These are phyloP conservation scores for Anhinga anhinga DNA, from an alignment of 2,113 vertebrate genomes.

Conservation along the genomic window DNA sequence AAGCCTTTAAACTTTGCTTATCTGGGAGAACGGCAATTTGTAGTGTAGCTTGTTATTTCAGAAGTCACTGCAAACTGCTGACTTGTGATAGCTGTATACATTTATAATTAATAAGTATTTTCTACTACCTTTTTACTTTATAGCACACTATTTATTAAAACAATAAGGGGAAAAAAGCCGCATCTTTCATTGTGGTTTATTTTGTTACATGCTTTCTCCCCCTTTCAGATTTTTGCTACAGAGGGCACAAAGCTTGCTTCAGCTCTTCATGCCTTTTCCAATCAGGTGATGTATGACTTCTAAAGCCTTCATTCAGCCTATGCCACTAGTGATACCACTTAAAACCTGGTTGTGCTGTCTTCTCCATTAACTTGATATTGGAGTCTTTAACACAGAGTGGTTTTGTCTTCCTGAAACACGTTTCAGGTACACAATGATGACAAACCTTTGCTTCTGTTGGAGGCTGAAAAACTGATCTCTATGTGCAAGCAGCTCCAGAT, in stretches of 20 bases:
- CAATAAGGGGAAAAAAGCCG: background rate
- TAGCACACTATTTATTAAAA: background rate
- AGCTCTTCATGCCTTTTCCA: conserved; percentile 82
- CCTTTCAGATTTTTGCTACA: conserved; percentile 85
- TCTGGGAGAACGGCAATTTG: background rate
- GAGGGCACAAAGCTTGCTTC: conserved; percentile 90
- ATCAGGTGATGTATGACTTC: conserved; percentile 80
- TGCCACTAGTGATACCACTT: background rate
- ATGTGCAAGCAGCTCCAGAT: conserved; percentile 89
- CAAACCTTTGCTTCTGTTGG: conserved; percentile 82
- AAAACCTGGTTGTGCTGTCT: background rate
- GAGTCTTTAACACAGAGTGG: background rate
- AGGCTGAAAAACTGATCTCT: conserved; percentile 88
- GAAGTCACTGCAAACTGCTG: background rate
- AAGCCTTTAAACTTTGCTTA: background rate
- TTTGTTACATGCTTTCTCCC: background rate
- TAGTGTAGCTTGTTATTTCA: background rate
- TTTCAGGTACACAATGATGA: conserved; percentile 87
- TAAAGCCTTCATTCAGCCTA: background rate
- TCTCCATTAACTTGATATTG: background rate
- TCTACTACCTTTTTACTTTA: background rate
- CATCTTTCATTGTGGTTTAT: background rate
- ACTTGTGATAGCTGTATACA: background rate
- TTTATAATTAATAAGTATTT: background rate
- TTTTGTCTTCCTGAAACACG: background rate